Percentiles rank a stretch among this genome's conserved stretches.
Conservation (phyloP, 2,888 invertebrate genomes). For the Sphinx pinastri region DNA sequence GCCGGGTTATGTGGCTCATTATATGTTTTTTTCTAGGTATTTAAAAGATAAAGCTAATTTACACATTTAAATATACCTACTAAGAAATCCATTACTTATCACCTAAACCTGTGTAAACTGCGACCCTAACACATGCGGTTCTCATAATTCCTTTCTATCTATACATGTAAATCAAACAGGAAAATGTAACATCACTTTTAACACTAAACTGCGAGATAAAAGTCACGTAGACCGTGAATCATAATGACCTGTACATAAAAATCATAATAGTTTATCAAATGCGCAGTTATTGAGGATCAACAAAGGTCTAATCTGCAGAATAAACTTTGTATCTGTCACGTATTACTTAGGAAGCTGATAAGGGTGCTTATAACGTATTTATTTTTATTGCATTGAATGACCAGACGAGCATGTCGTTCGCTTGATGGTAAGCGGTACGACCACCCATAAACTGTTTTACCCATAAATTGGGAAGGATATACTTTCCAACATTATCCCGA, state of each 20-base stretch:
- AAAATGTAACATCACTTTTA: not conserved
- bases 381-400: too few species aligned
- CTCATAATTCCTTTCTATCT: not conserved
- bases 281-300: not conserved
- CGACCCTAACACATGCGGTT: not conserved
- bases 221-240: constrained; percentile 25
- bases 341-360: not conserved
- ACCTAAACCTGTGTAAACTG: too few species aligned
- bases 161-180: not conserved
- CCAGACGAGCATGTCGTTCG: too few species aligned
- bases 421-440: too few species aligned
- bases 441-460: too few species aligned
- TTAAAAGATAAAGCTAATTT: not conserved
- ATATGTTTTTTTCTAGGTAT: too few species aligned
- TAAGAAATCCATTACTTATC: too few species aligned
- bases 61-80: not conserved
- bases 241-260: constrained; percentile 1
- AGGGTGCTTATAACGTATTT: not conserved
- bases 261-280: constrained; percentile 1
- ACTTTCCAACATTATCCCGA: too few species aligned
- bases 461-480: too few species aligned
- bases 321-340: not conserved
- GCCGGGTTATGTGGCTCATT: not conserved
- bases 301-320: not conserved
- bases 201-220: constrained; percentile 23